Evolutionary conservation across 92 coral and sea anemone genomes (phyloP), one percentile per base, ranked within the genome.

Genomic region (Paramuricea clavata): DNA sequence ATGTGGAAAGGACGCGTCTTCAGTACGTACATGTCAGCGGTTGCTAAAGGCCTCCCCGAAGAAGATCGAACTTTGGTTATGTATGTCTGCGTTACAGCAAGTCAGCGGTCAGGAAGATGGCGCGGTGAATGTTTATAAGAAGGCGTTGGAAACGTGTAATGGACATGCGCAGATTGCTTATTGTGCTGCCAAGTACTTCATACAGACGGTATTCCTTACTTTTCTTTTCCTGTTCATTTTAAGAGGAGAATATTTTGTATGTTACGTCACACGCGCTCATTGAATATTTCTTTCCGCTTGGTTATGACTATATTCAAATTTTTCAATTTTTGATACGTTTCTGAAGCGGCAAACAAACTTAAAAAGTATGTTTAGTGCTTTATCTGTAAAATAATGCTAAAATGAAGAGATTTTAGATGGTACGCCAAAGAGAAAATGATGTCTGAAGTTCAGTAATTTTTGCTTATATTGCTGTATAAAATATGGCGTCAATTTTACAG

Each of bases 1-100:
- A 1, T 93, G 92, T 78, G 85, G 85, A 5, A 88, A 95, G 54
- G 57, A 83, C 13, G 89, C 86, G 85, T 97, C 99, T 13, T 97
- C 99, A 25, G 91, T 75, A 89, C 98, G 98, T 49, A 97, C 93
- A 69, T 94, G 99, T 59, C 86, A 85, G 83, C 92, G 97, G 57
- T 89, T 97, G 44, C 90, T 97, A 32, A 91, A 92, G 64, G 91
- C 89, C 78, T 86, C 88, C 64, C 73, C 95, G 7, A 65, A 86
- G 10, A 80, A 69, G 86, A 88, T 88, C 11, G 97, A 93, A 49
- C 69, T 97, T 65, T 94, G 99, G 98, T 89, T 85, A 54, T 94
- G 97, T 65, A 82, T 89, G 69, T 93, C 93, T 3, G 93, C 97
- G 1, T 94, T 97, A 52, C 95, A 94, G 72, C 95, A 93, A 72